These are phyloP conservation scores for Gallinago jamesoni DNA, from an alignment of 2,113 vertebrate species.

Conservation along the genomic window DNA sequence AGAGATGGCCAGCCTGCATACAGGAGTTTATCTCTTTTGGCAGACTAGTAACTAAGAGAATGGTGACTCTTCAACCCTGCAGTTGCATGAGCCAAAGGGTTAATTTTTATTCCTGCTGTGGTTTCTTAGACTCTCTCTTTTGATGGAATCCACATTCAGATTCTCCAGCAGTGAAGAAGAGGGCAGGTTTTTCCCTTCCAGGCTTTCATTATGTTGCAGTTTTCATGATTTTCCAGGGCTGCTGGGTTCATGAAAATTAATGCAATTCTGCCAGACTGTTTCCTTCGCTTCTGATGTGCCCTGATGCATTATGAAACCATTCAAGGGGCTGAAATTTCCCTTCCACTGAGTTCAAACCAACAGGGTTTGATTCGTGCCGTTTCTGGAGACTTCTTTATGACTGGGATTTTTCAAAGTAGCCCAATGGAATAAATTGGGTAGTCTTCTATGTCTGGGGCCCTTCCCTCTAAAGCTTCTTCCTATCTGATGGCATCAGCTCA, in stretches of 20 bases:
- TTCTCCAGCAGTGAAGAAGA: constrained; percentile 67
- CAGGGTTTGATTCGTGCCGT: constrained; percentile 1
- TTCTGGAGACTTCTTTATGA: neutral
- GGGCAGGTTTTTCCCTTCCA: constrained; percentile 73
- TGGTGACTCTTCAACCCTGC: neutral
- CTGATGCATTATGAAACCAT: constrained; percentile 71
- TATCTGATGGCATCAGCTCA: neutral
- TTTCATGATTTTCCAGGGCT: constrained; percentile 72
- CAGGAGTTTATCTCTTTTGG: constrained; percentile 30
- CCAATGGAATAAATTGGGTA: neutral
- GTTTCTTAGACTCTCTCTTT: constrained; percentile 22
- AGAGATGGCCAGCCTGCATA: constrained; percentile 22
- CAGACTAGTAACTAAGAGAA: constrained; percentile 13
- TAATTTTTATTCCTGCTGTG: constrained; percentile 51
- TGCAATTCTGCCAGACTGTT: constrained; percentile 73
- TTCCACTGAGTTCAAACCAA: constrained; percentile 48
- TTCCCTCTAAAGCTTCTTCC: neutral
- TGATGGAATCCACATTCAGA: constrained; percentile 66
- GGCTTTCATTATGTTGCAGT: constrained; percentile 75
- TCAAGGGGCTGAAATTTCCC: constrained; percentile 57
- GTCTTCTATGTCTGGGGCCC: neutral
- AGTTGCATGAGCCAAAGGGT: constrained; percentile 39
- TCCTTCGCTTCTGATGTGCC: constrained; percentile 62
- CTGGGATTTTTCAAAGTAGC: neutral
- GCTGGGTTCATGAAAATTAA: constrained; percentile 76